A percentile compares a stretch with the other conserved stretches of the same genome.
Conservation (phyloP, 2,113 vertebrate genomes). For the Antidorcas marsupialis region DNA sequence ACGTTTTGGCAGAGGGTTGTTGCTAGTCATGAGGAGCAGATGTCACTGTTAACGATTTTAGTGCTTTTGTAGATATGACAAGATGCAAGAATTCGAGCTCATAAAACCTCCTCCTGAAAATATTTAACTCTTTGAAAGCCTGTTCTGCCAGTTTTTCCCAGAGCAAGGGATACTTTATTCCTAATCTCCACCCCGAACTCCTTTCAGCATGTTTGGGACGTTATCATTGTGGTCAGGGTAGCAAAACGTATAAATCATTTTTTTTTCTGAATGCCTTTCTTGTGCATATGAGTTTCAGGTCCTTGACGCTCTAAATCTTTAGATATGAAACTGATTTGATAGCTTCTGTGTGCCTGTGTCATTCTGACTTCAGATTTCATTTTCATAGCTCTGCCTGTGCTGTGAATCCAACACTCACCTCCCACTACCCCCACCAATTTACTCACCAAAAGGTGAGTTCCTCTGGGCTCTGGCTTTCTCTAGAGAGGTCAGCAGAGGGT, state of each 20-base stretch:
- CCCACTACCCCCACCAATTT: neutral
- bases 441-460: neutral
- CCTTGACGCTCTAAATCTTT: neutral
- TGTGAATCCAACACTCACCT: neutral
- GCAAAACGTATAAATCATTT: neutral
- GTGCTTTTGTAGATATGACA: neutral
- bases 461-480: neutral
- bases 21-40: neutral
- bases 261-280: neutral
- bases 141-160: neutral
- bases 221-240: neutral
- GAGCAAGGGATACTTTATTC: neutral
- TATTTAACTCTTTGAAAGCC: neutral
- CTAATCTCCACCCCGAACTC: neutral
- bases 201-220: neutral
- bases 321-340: neutral
- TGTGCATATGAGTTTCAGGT: neutral
- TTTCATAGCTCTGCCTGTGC: neutral
- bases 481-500: neutral
- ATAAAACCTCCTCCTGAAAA: neutral
- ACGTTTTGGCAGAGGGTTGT: neutral
- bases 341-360: neutral
- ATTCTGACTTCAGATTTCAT: neutral
- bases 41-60: neutral
- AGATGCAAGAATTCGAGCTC: neutral